phyloP scores from a whole-genome alignment of 2,113 vertebrate genomes.

The Saguinus midas region DNA sequence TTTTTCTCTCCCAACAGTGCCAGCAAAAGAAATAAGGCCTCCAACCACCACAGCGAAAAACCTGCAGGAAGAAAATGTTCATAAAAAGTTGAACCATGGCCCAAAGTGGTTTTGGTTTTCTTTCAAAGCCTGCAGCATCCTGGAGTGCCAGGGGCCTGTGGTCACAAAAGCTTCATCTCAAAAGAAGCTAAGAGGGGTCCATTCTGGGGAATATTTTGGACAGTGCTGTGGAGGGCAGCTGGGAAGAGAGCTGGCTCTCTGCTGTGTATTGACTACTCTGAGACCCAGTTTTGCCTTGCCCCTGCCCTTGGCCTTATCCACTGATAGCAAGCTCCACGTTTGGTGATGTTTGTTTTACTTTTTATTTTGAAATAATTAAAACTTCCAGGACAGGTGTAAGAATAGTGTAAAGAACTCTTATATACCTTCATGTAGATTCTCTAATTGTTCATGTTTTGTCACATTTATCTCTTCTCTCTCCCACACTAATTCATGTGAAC shows the following conservation, averaged over 20 bases:
- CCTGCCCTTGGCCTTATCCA: too few relatives aligned
- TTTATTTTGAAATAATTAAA: not conserved
- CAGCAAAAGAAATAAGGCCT: not conserved
- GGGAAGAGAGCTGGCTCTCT: not conserved
- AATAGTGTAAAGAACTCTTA: not conserved
- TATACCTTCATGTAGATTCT: not conserved
- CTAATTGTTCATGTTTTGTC: not conserved
- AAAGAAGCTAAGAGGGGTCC: slow-evolving; percentile 12
- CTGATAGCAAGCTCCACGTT: not conserved
- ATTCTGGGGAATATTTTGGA: not conserved
- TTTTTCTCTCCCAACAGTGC: not conserved
- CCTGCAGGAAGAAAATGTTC: slow-evolving; percentile 51
- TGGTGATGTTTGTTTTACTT: not conserved
- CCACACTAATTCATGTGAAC: not conserved
- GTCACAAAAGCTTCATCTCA: slow-evolving; percentile 17
- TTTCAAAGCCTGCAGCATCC: not conserved
- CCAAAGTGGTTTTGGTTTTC: slow-evolving; percentile 56
- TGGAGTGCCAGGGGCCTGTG: slow-evolving; percentile 18
- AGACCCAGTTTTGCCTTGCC: not conserved
- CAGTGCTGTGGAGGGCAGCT: not conserved
- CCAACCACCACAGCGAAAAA: slow-evolving; percentile 34
- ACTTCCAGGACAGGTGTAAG: not conserved
- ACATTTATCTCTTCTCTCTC: not conserved
- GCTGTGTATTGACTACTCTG: not conserved
- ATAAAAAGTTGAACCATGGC: slow-evolving; percentile 24